Base-by-base conservation (phyloP, 2,888 invertebrate genomes). In the Phymatocera aterrima region DNA sequence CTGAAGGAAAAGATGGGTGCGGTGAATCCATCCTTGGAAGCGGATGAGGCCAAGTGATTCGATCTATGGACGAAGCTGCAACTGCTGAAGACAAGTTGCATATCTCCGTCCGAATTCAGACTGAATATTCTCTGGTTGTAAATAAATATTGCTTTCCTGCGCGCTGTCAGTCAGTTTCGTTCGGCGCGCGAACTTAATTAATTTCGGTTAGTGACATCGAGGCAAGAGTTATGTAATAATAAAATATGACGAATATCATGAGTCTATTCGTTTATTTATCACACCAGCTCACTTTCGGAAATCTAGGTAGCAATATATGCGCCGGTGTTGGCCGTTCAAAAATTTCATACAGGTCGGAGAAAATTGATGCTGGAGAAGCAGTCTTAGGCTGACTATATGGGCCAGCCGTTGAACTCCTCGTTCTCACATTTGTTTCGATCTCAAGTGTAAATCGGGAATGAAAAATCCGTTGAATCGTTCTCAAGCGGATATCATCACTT, bases 41-140 rank as follows among this genome's bases (percentile, higher is more conserved):
- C 6, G 12, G 68, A 84, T 46, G 83, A 86, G 12, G 81, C 82
- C 60, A 84, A 85, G 31, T 83, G 82, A 80, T 79, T 37, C 1
- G 37, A 10, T 37, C n/a, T n/a, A n/a, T 64, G 10, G 18, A 64
- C 18, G 6, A 64, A 18, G 2, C 18, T 10, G 37, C 34, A 34
- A 37, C 61, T 37, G 37, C 18, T 37, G 37, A 18, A 37, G 37
- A 12, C 34, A n/a, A 37, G 37, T 64, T 64, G 18, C 37, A 37
- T 37, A 37, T n/a, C 18, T 37, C n/a, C 37, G 37, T 18, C 61
- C 61, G 34, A 64, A 64, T 37, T 64, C 61, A 64, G 61, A 64
- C 61, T 64, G 61, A 64, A 64, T 37, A 21, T 64, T 64, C 18
- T 37, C 34, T 64, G 37, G 37, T 64, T 64, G 61, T 64, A 64